A percentile compares a stretch with the other conserved stretches of the same genome.
Conservation (phyloP, 92 coral and sea anemone species). For the Phenganax marumi region DNA sequence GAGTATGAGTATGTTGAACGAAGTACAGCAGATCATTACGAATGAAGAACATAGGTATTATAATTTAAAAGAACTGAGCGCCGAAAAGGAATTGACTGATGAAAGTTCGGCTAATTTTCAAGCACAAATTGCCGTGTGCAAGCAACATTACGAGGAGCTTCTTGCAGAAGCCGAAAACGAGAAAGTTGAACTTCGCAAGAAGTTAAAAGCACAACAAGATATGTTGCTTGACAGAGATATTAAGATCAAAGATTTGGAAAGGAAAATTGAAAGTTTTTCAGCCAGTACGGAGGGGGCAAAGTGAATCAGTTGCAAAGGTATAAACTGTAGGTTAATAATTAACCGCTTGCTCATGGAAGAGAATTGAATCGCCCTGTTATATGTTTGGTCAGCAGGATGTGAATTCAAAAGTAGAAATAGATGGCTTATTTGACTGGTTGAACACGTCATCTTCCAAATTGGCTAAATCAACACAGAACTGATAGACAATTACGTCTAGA, state of each 20-base stretch:
- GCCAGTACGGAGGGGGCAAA: not conserved
- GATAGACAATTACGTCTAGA: no score
- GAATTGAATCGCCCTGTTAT: no score
- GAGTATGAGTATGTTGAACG: constrained; percentile 5
- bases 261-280: not conserved
- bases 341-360: no score
- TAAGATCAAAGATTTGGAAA: constrained; percentile 27
- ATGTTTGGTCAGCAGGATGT: no score
- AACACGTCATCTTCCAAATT: no score
- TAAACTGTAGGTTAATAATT: no score
- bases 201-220: constrained; percentile 30
- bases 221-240: constrained; percentile 32
- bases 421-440: no score
- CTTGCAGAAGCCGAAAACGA: constrained; percentile 30
- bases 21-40: constrained; percentile 12
- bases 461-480: no score
- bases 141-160: constrained; percentile 36
- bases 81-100: not conserved
- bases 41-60: constrained; percentile 35
- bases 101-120: not conserved
- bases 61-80: constrained; percentile 12
- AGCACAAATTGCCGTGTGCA: constrained; percentile 11
- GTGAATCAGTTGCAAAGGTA: not conserved
- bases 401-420: no score
- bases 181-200: constrained; percentile 27